A percentile compares a stretch with the other conserved stretches of the same genome.
phyloP scores from a whole-genome alignment of 2,113 vertebrate species.

The Chelonoidis abingdonii region DNA sequence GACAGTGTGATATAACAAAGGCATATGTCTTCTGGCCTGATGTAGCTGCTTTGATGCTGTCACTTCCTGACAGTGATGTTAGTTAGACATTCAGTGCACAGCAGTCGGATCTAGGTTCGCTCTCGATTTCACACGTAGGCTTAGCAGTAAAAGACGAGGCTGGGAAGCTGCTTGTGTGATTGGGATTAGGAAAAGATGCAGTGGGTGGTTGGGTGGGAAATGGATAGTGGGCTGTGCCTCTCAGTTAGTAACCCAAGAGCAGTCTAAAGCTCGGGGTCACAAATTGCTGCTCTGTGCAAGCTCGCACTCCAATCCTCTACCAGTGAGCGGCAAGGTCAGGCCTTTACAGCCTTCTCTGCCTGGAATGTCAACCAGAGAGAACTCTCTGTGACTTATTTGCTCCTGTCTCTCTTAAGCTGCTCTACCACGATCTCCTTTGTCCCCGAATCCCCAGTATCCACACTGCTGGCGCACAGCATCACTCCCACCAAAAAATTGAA shows the following conservation, averaged over 20 bases:
- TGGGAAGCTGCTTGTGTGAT: not conserved
- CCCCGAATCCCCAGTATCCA: constrained; percentile 43
- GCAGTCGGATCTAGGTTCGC: not conserved
- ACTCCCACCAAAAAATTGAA: constrained; percentile 96
- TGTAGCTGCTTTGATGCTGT: too few relatives aligned
- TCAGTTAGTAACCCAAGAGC: not conserved
- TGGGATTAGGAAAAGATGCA: not conserved
- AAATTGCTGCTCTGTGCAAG: not conserved
- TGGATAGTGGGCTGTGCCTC: not conserved
- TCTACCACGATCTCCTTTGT: constrained; percentile 82
- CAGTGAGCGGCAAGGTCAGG: not conserved
- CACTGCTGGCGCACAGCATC: constrained; percentile 83
- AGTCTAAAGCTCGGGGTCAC: not conserved
- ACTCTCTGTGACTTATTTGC: not conserved
- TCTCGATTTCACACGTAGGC: not conserved
- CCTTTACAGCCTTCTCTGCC: not conserved
- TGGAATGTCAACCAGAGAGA: not conserved
- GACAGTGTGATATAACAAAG: not conserved
- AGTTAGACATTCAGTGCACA: not conserved
- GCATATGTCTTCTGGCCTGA: not conserved
- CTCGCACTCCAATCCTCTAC: not conserved
- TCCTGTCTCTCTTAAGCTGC: constrained; percentile 77
- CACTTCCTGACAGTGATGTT: not conserved
- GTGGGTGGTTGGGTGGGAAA: not conserved
- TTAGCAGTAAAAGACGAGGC: not conserved